These are phyloP conservation scores for Panthera leo DNA, from an alignment of 2,113 vertebrate genomes.

Conservation along the genomic window DNA sequence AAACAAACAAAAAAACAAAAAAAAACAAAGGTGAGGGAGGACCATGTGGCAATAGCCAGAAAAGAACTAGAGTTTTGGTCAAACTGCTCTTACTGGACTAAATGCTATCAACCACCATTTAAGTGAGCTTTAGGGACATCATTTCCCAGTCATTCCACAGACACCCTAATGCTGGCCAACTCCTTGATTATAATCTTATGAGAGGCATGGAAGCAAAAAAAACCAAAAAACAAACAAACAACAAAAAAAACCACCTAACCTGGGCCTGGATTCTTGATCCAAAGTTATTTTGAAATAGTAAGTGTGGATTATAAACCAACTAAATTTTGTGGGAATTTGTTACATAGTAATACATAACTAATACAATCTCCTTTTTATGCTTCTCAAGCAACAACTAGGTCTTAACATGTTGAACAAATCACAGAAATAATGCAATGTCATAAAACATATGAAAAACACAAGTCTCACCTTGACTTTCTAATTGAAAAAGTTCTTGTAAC, in stretches of 20 bases:
- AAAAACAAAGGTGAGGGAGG: not conserved
- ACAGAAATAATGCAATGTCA: not conserved
- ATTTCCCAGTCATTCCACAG: not conserved
- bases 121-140: not conserved
- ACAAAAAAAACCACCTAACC: not conserved
- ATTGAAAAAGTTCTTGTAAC: not conserved
- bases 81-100: not conserved
- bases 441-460: not conserved
- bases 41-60: not conserved
- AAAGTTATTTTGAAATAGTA: not conserved
- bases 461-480: not conserved
- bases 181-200: not conserved
- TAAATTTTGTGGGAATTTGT: not conserved
- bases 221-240: rapidly evolving
- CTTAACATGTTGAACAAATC: not conserved
- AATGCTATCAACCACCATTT: not conserved
- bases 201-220: not conserved
- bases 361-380: not conserved
- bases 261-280: not conserved
- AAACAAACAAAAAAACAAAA: not conserved
- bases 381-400: not conserved
- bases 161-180: not conserved
- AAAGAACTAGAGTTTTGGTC: not conserved
- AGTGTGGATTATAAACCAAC: not conserved
- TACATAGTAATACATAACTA: not conserved